phyloP scores from a whole-genome alignment of 2,797 vertebrate species.

The Tangara arthus region DNA sequence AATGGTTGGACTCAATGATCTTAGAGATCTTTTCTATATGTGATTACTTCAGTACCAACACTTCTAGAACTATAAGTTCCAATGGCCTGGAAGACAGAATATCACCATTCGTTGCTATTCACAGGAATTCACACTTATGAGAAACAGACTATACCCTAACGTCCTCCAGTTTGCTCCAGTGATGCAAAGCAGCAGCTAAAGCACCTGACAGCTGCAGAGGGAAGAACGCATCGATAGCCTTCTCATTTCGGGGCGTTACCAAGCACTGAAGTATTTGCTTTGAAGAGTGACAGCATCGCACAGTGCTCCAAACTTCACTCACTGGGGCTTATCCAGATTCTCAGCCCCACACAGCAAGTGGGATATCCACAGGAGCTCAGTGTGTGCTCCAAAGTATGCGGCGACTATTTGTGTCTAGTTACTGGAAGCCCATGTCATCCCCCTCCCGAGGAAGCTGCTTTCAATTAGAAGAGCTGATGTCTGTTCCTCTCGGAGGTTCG shows the following conservation, averaged over 20 bases:
- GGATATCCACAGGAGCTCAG: conserved; percentile 25
- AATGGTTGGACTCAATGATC: background rate
- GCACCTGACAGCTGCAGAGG: conserved; percentile 45
- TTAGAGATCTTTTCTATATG: background rate
- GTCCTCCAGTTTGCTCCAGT: background rate
- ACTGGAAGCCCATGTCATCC: conserved; percentile 18
- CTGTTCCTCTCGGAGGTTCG: conserved; percentile 71
- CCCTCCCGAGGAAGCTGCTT: conserved; percentile 70
- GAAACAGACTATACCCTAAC: background rate
- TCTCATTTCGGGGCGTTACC: conserved; percentile 26
- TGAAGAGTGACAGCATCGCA: background rate
- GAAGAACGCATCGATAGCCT: background rate
- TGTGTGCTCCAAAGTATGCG: background rate
- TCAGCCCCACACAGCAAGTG: conserved; percentile 11
- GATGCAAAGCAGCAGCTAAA: conserved; percentile 19
- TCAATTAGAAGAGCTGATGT: conserved; percentile 74
- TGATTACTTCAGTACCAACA: background rate
- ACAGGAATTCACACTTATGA: background rate
- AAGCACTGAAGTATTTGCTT: conserved; percentile 19
- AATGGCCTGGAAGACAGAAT: background rate
- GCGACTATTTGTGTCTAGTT: conserved; percentile 24
- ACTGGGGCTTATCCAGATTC: conserved; percentile 14
- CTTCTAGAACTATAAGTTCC: background rate
- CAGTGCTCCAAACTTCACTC: background rate
- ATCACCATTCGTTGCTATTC: background rate